A percentile compares a stretch with the other conserved stretches of the same genome.
Conservation (phyloP, 2,113 vertebrate species). For the Aspiorhynchus laticeps region DNA sequence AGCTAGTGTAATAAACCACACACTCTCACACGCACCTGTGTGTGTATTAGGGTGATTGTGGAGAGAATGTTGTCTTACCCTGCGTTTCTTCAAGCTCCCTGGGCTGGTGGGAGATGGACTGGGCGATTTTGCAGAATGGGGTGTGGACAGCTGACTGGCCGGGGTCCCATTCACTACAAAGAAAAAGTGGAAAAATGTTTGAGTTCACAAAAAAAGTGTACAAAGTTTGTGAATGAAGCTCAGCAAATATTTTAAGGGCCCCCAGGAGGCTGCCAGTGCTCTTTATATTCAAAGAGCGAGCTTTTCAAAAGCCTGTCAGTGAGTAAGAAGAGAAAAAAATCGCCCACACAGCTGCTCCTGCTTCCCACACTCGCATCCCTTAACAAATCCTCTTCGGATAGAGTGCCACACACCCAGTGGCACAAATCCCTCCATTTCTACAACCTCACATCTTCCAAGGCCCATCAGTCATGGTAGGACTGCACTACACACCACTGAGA, state of each 20-base stretch:
- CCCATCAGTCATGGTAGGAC: slow-evolving; percentile 12
- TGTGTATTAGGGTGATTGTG: not conserved
- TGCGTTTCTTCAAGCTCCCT: slow-evolving; percentile 87
- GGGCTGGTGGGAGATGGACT: slow-evolving; percentile 93
- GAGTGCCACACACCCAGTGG: not conserved
- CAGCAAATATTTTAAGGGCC: not conserved
- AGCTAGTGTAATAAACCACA: not conserved
- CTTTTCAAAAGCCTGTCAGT: slow-evolving; percentile 9
- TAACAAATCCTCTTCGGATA: slow-evolving; percentile 28
- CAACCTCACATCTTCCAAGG: slow-evolving; percentile 5
- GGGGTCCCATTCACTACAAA: slow-evolving; percentile 92
- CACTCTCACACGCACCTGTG: too few species aligned
- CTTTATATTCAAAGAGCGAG: slow-evolving; percentile 22
- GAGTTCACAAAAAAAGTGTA: not conserved
- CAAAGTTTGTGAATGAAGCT: slow-evolving; percentile 32
- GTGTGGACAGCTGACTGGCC: slow-evolving; percentile 94
- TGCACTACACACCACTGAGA: slow-evolving; percentile 1
- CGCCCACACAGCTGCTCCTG: slow-evolving; percentile 41
- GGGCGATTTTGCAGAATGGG: slow-evolving; percentile 91
- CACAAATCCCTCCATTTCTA: slow-evolving; percentile 26
- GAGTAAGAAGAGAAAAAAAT: slow-evolving; percentile 36
- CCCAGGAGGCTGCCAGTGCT: not conserved
- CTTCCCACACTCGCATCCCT: slow-evolving; percentile 29
- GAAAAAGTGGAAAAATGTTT: slow-evolving; percentile 49
- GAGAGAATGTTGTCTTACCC: slow-evolving; percentile 81